Conservation (phyloP, 2,888 invertebrate genomes). For the Aplocera efformata region DNA sequence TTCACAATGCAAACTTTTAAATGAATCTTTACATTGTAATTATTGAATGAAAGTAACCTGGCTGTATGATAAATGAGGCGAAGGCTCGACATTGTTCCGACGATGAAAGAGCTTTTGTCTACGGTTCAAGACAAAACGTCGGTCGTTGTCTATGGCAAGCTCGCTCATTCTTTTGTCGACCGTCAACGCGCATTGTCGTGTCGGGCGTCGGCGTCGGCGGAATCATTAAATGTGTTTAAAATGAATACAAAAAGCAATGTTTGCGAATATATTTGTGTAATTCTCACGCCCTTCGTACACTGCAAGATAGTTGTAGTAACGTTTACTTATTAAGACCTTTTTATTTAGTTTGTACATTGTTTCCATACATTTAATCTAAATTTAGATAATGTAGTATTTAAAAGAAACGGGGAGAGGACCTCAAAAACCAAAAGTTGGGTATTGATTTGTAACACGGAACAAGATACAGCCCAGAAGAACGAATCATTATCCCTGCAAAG, state of each 20-base stretch:
- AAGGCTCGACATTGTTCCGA: constrained; percentile 69
- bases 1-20: constrained; percentile 51
- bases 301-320: constrained; percentile 10
- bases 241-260: constrained; percentile 45
- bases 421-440: too few relatives aligned
- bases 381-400: too few relatives aligned
- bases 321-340: not conserved
- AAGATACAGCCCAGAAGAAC: too few relatives aligned
- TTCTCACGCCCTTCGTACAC: constrained; percentile 44
- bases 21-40: constrained; percentile 70
- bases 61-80: constrained; percentile 77
- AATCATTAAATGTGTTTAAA: constrained; percentile 63
- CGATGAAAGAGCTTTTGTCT: constrained; percentile 76
- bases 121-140: constrained; percentile 66
- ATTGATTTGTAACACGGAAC: too few relatives aligned
- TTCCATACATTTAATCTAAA: too few relatives aligned
- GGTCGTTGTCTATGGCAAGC: constrained; percentile 68
- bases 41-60: constrained; percentile 77
- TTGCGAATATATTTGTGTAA: constrained; percentile 67
- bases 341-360: too few relatives aligned
- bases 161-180: constrained; percentile 68
- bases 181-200: constrained; percentile 57
- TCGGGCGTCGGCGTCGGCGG: constrained; percentile 55
- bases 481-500: too few relatives aligned
- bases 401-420: too few relatives aligned